Base-by-base conservation (phyloP, 2,113 vertebrate species). In the Etia nguti region DNA sequence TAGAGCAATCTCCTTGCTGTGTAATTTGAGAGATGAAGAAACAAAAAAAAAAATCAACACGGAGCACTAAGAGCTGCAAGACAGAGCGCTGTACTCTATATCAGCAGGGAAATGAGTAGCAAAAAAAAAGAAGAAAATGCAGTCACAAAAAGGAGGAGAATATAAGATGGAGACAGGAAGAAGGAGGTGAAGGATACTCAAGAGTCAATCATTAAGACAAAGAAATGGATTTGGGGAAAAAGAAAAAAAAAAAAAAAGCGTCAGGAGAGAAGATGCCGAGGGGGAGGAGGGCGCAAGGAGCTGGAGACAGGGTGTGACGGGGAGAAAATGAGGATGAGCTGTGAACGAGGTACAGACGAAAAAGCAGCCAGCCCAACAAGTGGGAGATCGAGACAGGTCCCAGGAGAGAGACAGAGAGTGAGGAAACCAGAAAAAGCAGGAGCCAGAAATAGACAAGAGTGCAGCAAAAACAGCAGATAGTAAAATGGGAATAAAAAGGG, bases 391-490 rank as follows among this genome's bases (percentile, higher is more conserved):
- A 89, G 85, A 86, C 36, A 1, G 75, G 88, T 88, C 88, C 70
- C 89, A 55, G 52, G 43, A 80, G 85, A 52, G 73, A 73, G 56
- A 56, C n/a, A 55, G 46, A 83, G 82, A 86, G 90, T 8, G 62
- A 80, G 54, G 34, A 65, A 92, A 83, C 41, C 75, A 90, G 70
- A 85, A 91, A 89, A 79, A 31, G 81, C 20, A 87, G 34, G 86
- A 82, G 77, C 85, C 90, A 90, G 87, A 92, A 94, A 92, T 92
- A 92, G 87, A 93, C 80, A 6, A 79, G 34, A 83, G 86, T 70
- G 43, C 36, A 81, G 90, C 77, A 87, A 92, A 88, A 29, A 81
- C 60, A 79, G 86, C 82, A 87, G 79, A 90, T 60, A 85, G 84
- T 8, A 38, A 79, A 80, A 89, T 9, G 81, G 62, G 26, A 73